Base-by-base conservation (phyloP, 2,888 invertebrate genomes). In the Willowsia nigromaculata region DNA sequence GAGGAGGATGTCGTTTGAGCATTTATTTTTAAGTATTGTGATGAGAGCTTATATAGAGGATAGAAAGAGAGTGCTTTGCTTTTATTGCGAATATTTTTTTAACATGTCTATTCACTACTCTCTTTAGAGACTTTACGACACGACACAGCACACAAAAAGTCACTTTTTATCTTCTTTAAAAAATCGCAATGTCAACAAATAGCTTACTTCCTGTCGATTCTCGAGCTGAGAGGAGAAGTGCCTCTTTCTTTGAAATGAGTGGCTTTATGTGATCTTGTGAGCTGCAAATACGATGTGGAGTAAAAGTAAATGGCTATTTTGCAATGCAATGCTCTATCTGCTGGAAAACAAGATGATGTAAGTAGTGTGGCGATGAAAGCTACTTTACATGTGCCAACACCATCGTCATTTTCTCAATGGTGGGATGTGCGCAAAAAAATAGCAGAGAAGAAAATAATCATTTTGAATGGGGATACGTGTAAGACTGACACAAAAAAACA, bases 121-220 rank as follows among this genome's bases (percentile, higher is more conserved):
- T 37, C 78, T 78, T 33, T n/a, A n/a, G 56, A 78, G 78, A 53
- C 56, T 78, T 33, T 65, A 65, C 65, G 65, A 65, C 65, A 65
- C 65, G 65, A 65, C 65, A 65, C n/a, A n/a, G 27, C 56, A 65
- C 65, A 53, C 37, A 83, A 18, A 85, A 40, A 80, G 30, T 47
- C 53, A 56, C 53, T 86, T 80, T n/a, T 53, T 40, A 83, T 78
- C 59, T 78, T 37, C 65, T 83, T 76, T 83, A 47, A 22, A 74
- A 88, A 82, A 83, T 83, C 68, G 81, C 56, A 87, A 81, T 88
- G 83, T 88, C 88, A 83, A 84, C 83, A 88, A 88, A 88, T 83
- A 84, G 53, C 88, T 62, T 84, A 88, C 88, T 88, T 88, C 88
- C 88, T 88, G 83, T 88, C 88, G 84, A 76, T 47, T 43, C 22